Base-by-base conservation (phyloP, 2,113 vertebrate genomes). In the Azemiops feae region DNA sequence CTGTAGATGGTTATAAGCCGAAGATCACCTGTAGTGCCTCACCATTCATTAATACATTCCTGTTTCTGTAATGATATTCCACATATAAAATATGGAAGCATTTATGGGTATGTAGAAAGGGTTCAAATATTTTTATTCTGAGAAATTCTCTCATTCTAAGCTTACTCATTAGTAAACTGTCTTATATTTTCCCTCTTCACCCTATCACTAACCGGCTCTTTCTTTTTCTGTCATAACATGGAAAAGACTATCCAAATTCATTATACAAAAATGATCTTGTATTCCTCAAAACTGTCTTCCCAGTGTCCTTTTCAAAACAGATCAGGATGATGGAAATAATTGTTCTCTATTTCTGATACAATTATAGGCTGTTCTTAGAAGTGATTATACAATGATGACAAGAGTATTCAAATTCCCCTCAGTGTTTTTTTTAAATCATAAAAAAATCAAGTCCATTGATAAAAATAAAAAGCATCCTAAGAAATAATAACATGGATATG, bases 321-420 rank as follows among this genome's bases (percentile, higher is more conserved):
- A 50, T n/a, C 91, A 94, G 64, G 30, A 91, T 95, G 96, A 94
- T 93, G 94, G 93, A 90, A 89, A 39, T 93, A 94, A 96, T 95
- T 96, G 91, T 93, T 94, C 94, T 93, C 55, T 93, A 95, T 96
- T 94, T 96, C 93, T 93, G 92, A 90, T 93, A 94, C 91, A 95
- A 94, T 22, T 95, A 93, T 45, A 93, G 69, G 89, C 95, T 91
- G 16, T 91, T 90, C 89, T 92, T 92, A 69, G 91, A 95, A 93
- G 0, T 1, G 95, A 95, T 94, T 54, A 53, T 12, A 90, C 58
- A 90, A 86, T 93, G 89, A 92, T 85, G 53, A 88, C 93, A 94
- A 91, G 39, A 55, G 81, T 90, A 86, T 85, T 96, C 96, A 93
- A 34, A 85, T 85, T 54, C 30, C 4, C 47, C 2, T 54, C 12